Conservation (phyloP, 1,140 invertebrate species). For the Philotrypesis tridentata region DNA sequence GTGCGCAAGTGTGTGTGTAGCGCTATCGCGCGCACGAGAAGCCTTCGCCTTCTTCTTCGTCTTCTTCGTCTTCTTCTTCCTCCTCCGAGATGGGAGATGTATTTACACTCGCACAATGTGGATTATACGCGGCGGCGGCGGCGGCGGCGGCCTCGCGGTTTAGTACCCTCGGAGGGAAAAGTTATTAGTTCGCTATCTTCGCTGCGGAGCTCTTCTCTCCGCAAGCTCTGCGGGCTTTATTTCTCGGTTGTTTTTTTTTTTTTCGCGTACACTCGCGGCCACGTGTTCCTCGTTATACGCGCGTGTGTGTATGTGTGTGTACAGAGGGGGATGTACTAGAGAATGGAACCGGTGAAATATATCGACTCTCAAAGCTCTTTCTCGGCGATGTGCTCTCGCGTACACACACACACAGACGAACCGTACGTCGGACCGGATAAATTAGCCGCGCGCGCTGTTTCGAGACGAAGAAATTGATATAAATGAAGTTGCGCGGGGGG, state of each 20-base stretch:
- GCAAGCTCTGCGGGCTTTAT: not conserved
- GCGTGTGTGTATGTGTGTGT: too few relatives aligned
- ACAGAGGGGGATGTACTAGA: too few relatives aligned
- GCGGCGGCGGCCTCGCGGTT: not conserved
- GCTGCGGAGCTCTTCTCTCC: too few relatives aligned
- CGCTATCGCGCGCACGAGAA: not conserved
- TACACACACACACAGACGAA: too few relatives aligned
- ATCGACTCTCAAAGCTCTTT: not conserved
- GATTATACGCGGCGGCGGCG: not conserved
- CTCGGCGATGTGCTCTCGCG: not conserved
- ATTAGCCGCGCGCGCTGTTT: not conserved
- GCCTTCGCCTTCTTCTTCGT: not conserved
- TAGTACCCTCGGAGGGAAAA: not conserved
- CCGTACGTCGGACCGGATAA: not conserved
- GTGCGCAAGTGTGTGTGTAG: too few relatives aligned
- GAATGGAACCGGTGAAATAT: not conserved
- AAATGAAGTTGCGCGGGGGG: constrained; percentile 6
- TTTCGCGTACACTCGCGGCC: too few relatives aligned
- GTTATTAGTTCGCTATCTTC: constrained; percentile 15
- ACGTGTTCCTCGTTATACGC: not conserved
- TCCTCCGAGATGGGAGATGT: not conserved
- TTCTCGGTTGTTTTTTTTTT: not conserved
- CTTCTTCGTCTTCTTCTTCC: not conserved
- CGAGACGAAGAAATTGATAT: not conserved
- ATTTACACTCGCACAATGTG: not conserved